Evolutionary conservation across 2,888 invertebrate genomes (phyloP).

Genomic region (Eupithecia inturbata): DNA sequence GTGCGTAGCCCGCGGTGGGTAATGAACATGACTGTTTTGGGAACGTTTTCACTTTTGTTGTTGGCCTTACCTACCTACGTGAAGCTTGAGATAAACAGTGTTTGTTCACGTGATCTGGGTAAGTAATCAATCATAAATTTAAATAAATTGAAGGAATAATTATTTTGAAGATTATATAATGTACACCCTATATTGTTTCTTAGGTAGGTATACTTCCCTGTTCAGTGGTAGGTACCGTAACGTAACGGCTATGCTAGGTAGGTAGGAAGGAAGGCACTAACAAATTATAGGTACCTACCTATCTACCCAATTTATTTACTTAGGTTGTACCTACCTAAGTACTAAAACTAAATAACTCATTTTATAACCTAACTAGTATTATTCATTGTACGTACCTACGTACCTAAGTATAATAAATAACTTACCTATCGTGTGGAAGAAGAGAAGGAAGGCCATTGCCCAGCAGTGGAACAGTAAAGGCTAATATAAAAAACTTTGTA

Average conservation of each 20-base stretch:
- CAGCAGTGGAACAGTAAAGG: not conserved
- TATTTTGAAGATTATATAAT: not conserved
- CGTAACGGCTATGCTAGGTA: no score
- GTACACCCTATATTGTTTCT: not conserved
- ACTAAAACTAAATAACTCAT: no score
- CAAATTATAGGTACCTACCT: no score
- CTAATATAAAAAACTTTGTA: no score
- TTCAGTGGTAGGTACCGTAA: no score
- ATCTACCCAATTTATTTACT: no score
- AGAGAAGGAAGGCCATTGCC: not conserved
- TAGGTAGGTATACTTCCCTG: not conserved
- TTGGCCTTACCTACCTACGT: conserved; percentile 7
- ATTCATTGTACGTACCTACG: no score
- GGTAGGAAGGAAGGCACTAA: no score
- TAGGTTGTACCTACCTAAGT: no score
- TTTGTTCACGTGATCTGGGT: not conserved
- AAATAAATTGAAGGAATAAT: no score
- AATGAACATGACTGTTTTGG: conserved; percentile 59
- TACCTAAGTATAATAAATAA: no score
- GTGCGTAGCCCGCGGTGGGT: conserved; percentile 66
- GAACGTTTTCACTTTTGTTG: conserved; percentile 46
- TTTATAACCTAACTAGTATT: no score
- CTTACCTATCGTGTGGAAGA: not conserved
- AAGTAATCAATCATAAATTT: not conserved
- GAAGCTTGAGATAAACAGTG: not conserved